A percentile compares a stretch with the other conserved stretches of the same genome.
phyloP scores from a whole-genome alignment of 2,113 vertebrate genomes.

The Polyodon spathula region DNA sequence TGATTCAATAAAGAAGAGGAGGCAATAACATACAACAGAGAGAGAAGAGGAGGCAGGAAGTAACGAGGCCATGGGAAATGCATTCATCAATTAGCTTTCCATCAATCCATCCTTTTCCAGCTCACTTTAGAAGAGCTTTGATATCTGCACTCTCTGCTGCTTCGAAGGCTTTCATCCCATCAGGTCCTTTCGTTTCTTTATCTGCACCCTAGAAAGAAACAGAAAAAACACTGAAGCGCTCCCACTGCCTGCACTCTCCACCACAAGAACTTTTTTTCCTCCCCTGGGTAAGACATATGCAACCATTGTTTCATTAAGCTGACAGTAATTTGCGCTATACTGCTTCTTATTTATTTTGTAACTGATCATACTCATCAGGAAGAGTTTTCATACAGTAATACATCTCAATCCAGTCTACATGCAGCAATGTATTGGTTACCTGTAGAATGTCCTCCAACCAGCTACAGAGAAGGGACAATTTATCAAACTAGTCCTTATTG shows the following conservation, averaged over 20 bases:
- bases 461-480: too few species aligned
- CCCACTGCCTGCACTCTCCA: background rate
- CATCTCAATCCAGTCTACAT: too few species aligned
- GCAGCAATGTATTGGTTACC: too few species aligned
- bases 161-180: slow-evolving; percentile 74
- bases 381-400: too few species aligned
- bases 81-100: slow-evolving; percentile 51
- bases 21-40: slow-evolving; percentile 32
- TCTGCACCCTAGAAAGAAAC: slow-evolving; percentile 77
- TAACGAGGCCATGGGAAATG: slow-evolving; percentile 67
- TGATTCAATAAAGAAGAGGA: slow-evolving; percentile 26
- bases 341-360: too few species aligned
- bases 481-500: too few species aligned
- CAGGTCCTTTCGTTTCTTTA: slow-evolving; percentile 74
- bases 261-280: too few species aligned
- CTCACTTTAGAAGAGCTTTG: slow-evolving; percentile 86
- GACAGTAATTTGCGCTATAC: too few species aligned
- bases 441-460: too few species aligned
- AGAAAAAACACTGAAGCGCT: slow-evolving; percentile 11
- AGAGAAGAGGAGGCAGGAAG: slow-evolving; percentile 74
- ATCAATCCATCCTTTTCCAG: slow-evolving; percentile 37
- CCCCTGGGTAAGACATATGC: too few species aligned
- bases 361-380: too few species aligned
- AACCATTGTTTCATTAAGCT: too few species aligned
- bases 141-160: slow-evolving; percentile 72